Conservation (phyloP, 2,113 vertebrate genomes). For the Spea multiplicata region DNA sequence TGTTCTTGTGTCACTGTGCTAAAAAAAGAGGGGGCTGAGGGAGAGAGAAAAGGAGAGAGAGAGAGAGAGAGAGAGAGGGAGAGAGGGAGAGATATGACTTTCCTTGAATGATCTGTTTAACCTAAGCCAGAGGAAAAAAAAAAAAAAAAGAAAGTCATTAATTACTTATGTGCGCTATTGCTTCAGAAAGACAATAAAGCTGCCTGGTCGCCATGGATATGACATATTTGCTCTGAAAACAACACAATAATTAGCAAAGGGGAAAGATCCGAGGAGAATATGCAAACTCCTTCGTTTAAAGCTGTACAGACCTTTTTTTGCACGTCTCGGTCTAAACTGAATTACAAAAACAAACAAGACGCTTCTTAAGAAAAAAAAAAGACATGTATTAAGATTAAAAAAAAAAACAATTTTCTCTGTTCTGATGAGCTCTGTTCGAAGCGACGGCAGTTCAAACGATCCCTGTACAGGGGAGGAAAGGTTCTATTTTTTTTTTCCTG, state of each 20-base stretch:
- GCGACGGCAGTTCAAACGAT: not conserved
- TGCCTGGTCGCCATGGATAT: constrained; percentile 99
- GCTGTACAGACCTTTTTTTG: constrained; percentile 83
- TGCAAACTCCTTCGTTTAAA: constrained; percentile 97
- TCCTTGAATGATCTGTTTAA: constrained; percentile 99
- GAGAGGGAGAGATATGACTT: constrained; percentile 82
- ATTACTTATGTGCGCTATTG: constrained; percentile 99
- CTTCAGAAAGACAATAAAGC: constrained; percentile 99
- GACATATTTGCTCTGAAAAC: constrained; percentile 99
- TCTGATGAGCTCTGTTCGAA: not conserved
- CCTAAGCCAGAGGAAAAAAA: constrained; percentile 94
- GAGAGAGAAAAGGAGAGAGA: constrained; percentile 21
- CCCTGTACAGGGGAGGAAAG: not conserved
- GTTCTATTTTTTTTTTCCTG: constrained; percentile 6
- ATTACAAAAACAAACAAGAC: constrained; percentile 62
- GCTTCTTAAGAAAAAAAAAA: constrained; percentile 40
- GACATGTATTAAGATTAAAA: constrained; percentile 37
- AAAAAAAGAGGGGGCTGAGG: constrained; percentile 52
- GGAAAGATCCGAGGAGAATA: constrained; percentile 99
- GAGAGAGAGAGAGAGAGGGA: constrained; percentile 22
- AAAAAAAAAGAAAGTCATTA: constrained; percentile 94
- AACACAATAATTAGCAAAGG: constrained; percentile 99
- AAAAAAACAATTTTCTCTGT: constrained; percentile 49
- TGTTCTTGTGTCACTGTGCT: constrained; percentile 82
- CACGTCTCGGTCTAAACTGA: constrained; percentile 66